These are phyloP conservation scores for Hephaestus fuliginosus DNA, from an alignment of 2,797 vertebrate species.

Conservation along the genomic window DNA sequence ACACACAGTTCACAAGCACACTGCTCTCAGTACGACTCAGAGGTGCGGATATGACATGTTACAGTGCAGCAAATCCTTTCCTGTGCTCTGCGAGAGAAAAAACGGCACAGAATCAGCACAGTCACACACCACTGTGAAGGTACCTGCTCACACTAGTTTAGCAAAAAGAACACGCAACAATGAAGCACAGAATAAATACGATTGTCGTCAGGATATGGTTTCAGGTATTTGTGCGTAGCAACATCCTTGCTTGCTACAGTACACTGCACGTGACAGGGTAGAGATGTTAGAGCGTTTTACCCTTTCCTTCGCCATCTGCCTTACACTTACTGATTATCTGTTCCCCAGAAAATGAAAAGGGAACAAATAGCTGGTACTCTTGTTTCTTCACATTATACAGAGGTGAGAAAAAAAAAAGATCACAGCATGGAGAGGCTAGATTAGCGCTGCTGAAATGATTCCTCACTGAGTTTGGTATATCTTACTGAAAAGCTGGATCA, in stretches of 20 bases:
- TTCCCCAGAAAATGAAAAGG: constrained; percentile 45
- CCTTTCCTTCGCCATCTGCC: constrained; percentile 18
- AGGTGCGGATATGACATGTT: constrained; percentile 59
- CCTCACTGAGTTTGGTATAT: constrained; percentile 26
- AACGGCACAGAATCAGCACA: constrained; percentile 49
- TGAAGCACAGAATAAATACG: constrained; percentile 57
- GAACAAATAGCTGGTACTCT: constrained; percentile 51
- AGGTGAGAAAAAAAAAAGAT: constrained; percentile 49
- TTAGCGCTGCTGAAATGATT: constrained; percentile 46
- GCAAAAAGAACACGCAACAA: constrained; percentile 46
- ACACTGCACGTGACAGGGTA: constrained; percentile 42
- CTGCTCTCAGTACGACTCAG: constrained; percentile 52
- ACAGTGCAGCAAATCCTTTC: constrained; percentile 60
- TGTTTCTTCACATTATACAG: constrained; percentile 64
- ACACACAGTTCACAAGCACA: constrained; percentile 49
- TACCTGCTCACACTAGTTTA: constrained; percentile 40
- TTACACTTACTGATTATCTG: constrained; percentile 39
- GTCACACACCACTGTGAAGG: constrained; percentile 41
- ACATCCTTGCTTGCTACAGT: constrained; percentile 40
- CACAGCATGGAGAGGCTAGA: constrained; percentile 38
- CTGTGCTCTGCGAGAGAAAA: constrained; percentile 69
- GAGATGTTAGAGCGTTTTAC: constrained; percentile 26
- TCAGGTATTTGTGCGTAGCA: constrained; percentile 43
- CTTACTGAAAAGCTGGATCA: constrained; percentile 38
- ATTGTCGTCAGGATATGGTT: constrained; percentile 74